These are phyloP conservation scores for Corapipo altera DNA, from an alignment of 2,113 vertebrate species.

Conservation along the genomic window DNA sequence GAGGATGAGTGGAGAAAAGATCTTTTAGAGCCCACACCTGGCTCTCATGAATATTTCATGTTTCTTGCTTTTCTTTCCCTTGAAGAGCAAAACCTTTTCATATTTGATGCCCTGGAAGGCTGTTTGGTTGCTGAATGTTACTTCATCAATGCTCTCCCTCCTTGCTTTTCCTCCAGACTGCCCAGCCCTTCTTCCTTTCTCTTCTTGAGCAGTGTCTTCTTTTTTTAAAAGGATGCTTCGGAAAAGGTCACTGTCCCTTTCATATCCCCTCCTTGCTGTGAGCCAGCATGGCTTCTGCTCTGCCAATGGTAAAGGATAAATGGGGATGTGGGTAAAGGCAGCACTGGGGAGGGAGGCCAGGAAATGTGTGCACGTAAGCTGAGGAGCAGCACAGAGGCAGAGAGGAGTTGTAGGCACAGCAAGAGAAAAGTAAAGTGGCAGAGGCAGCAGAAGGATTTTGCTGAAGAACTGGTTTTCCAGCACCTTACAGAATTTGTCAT, in stretches of 20 bases:
- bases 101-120: slow-evolving; percentile 45
- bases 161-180: not conserved
- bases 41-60: slow-evolving; percentile 59
- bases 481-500: not conserved
- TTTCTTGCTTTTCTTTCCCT: slow-evolving; percentile 34
- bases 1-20: not conserved
- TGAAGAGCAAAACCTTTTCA: slow-evolving; percentile 63
- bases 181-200: slow-evolving; percentile 16
- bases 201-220: not conserved
- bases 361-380: accelerated
- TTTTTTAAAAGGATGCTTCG: slow-evolving; percentile 17
- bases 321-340: not conserved
- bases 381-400: not conserved
- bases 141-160: not conserved
- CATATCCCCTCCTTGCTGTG: slow-evolving; percentile 56
- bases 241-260: slow-evolving; percentile 69
- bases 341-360: not conserved
- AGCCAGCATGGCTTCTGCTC: slow-evolving; percentile 28
- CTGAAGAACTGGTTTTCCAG: not conserved
- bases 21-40: slow-evolving; percentile 13
- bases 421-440: not conserved
- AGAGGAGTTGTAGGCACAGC: not conserved
- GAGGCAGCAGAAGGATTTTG: not conserved
- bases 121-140: slow-evolving; percentile 27
- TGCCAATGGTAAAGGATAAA: slow-evolving; percentile 22